Conservation (phyloP, 2,113 vertebrate genomes). For the Cygnus buccinator region DNA sequence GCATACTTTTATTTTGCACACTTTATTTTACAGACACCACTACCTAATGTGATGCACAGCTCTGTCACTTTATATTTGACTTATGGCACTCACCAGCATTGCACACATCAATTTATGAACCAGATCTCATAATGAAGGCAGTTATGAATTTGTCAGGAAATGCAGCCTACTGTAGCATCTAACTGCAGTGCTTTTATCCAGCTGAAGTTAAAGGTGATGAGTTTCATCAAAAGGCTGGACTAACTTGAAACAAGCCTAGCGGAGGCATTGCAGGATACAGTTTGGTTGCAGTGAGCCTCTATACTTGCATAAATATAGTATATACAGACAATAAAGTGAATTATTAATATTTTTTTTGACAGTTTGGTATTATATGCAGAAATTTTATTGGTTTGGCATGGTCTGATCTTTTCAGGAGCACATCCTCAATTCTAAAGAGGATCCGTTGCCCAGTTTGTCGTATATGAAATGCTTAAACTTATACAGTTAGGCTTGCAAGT, state of each 20-base stretch:
- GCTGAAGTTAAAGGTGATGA: background rate
- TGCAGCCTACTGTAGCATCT: background rate
- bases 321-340: rapidly evolving
- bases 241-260: background rate
- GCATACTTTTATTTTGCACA: background rate
- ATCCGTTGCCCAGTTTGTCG: background rate
- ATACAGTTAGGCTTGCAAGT: background rate
- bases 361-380: background rate
- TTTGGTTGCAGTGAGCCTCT: background rate
- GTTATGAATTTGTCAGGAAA: background rate
- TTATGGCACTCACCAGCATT: background rate
- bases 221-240: background rate
- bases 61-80: background rate
- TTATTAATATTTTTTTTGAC: background rate
- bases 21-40: background rate
- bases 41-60: background rate
- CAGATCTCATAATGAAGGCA: background rate
- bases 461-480: background rate
- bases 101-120: background rate
- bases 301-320: background rate
- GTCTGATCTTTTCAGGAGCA: background rate
- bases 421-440: background rate
- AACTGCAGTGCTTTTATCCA: background rate
- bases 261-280: rapidly evolving
- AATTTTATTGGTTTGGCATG: background rate